Base-by-base conservation (phyloP, 2,113 vertebrate species). In the Tupaia tana region DNA sequence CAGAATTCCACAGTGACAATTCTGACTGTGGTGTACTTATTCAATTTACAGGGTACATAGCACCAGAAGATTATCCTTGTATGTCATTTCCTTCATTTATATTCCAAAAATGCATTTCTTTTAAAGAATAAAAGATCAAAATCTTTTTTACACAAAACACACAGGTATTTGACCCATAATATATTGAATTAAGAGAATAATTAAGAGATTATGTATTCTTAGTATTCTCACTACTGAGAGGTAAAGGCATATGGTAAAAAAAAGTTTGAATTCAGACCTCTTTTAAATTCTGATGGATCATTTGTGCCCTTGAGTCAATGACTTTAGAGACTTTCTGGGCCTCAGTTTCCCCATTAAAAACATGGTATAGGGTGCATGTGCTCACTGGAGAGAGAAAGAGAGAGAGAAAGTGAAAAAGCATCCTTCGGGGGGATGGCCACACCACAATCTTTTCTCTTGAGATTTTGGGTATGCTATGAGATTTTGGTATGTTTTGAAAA, bases 31-130 rank as follows among this genome's bases (percentile, higher is more conserved):
- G 1, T 19, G 0, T 0, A 10, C 13, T 67, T 34, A 15, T 24
- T 66, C 77, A 9, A 34, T 58, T 59, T 56, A 71, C 54, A 82
- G 54, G 59, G 58, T 20, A 64, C 77, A 78, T 27, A 71, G 9
- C 52, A 61, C 52, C 34, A 31, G 27, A 71, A 77, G 15, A 71
- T 52, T 83, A 24, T 71, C 74, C 75, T 85, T 73, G 25, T 31
- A 85, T 94, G 92, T 80, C 18, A 34, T 78, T 82, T 61, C 58
- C 90, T 84, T 78, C 34, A 43, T 43, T 43, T 43, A 43, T 43
- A 43, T 74, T 89, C 80, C 31, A 75, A 71, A 95, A 82, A 59
- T 27, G 25, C 34, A 95, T 90, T 89, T 89, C 59, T 58, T 87
- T 43, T 70, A 82, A 86, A 52, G 43, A 63, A 92, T 77, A 59